Conservation (phyloP, 2,888 invertebrate species). For the Phorcus lineatus region DNA sequence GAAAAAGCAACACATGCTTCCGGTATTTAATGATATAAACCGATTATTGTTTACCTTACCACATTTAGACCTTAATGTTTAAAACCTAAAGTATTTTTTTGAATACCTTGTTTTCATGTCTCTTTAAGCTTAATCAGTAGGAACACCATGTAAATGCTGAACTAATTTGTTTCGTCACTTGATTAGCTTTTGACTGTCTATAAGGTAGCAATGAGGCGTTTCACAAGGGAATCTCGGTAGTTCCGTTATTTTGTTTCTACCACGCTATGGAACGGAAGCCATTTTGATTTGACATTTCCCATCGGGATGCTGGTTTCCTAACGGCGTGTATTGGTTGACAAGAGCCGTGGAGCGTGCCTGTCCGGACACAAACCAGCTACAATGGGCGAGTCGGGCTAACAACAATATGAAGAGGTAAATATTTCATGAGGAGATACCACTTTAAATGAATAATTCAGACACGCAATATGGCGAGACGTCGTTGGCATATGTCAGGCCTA, state of each 20-base stretch:
- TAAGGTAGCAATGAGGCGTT: not conserved
- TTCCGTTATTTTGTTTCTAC: not conserved
- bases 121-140: too few relatives aligned
- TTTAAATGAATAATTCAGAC: conserved; percentile 23
- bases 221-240: conserved; percentile 6
- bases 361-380: not conserved
- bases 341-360: conserved; percentile 2
- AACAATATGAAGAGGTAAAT: conserved; percentile 23
- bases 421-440: conserved; percentile 28
- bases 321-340: conserved; percentile 15
- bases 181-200: too few relatives aligned
- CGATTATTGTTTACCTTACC: too few relatives aligned
- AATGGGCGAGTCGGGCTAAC: not conserved
- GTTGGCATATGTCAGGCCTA: conserved; percentile 18
- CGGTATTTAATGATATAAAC: too few relatives aligned
- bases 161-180: too few relatives aligned
- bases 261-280: conserved; percentile 11
- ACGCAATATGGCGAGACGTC: conserved; percentile 22
- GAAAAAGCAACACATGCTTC: too few relatives aligned
- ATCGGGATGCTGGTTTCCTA: conserved; percentile 16
- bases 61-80: too few relatives aligned
- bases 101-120: too few relatives aligned
- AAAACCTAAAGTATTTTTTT: too few relatives aligned
- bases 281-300: conserved; percentile 29
- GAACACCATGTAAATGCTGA: too few relatives aligned